phyloP scores from a whole-genome alignment of 2,797 vertebrate genomes.

The Leptodactylus fallax region DNA sequence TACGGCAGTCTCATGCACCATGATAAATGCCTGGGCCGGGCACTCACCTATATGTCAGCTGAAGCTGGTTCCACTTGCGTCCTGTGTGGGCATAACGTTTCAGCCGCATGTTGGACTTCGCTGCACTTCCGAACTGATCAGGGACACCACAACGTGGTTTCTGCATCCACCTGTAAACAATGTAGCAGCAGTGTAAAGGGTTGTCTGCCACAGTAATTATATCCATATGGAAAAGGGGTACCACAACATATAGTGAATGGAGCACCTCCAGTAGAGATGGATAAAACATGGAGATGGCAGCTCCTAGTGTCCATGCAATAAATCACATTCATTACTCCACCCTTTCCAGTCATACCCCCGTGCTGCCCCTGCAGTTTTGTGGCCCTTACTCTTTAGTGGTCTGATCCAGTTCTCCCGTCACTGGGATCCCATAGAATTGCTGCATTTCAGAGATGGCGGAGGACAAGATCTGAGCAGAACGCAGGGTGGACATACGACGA shows the following conservation, averaged over 20 bases:
- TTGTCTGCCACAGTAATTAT: not conserved
- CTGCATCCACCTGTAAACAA: conserved; percentile 85
- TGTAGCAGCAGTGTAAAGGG: not conserved
- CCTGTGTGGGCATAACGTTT: conserved; percentile 86
- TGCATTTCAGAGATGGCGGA: conserved; percentile 91
- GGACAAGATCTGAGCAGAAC: conserved; percentile 89
- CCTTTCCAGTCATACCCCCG: too few species aligned
- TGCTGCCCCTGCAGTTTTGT: not conserved
- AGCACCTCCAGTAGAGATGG: not conserved
- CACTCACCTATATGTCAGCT: conserved; percentile 80
- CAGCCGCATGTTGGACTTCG: conserved; percentile 89
- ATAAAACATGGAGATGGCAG: not conserved
- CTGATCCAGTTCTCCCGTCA: conserved; percentile 85
- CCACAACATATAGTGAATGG: not conserved
- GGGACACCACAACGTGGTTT: conserved; percentile 92
- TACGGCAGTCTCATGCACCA: too few species aligned
- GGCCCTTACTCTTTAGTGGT: conserved; percentile 83
- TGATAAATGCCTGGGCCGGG: too few species aligned
- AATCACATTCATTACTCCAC: not conserved
- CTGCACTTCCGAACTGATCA: conserved; percentile 88
- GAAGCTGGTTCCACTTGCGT: conserved; percentile 77
- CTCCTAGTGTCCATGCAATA: not conserved
- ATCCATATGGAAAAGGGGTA: not conserved
- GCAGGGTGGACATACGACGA: conserved; percentile 93
- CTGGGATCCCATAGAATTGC: conserved; percentile 87